Percentiles rank a stretch among this genome's conserved stretches.
Conservation (phyloP, 2,888 invertebrate species). For the Gasteruption jaculator region DNA sequence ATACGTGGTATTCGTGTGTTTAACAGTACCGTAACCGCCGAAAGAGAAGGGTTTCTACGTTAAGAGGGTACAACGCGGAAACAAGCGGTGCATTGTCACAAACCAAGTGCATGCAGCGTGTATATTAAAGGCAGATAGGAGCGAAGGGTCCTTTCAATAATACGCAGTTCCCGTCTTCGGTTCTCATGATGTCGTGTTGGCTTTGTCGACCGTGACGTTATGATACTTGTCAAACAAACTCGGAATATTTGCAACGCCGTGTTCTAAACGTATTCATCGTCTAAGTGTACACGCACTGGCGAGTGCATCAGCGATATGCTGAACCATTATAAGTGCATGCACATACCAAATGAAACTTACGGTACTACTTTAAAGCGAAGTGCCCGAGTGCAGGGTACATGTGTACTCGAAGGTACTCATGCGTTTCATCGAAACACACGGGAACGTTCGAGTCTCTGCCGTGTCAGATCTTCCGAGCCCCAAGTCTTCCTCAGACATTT, state of each 20-base stretch:
- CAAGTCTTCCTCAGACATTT: no score
- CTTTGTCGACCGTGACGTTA: slow-evolving; percentile 30
- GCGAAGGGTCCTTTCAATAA: slow-evolving; percentile 11
- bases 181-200: slow-evolving; percentile 32
- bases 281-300: slow-evolving; percentile 17
- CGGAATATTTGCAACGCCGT: slow-evolving; percentile 37
- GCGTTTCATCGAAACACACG: no score
- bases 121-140: slow-evolving; percentile 3
- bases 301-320: slow-evolving; percentile 23
- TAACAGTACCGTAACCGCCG: neutral
- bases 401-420: no score
- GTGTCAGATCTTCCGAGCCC: no score
- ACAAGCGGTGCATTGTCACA: slow-evolving; percentile 39
- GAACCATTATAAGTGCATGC: no score
- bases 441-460: no score
- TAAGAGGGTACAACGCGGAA: slow-evolving; percentile 37
- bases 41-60: slow-evolving; percentile 10
- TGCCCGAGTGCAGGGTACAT: no score
- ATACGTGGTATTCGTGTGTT: neutral
- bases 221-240: slow-evolving; percentile 37
- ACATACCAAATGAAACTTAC: no score
- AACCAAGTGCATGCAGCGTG: slow-evolving; percentile 18
- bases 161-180: slow-evolving; percentile 29
- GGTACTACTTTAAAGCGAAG: no score
- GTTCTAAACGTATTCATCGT: no score